phyloP scores from a whole-genome alignment of 2,113 vertebrate genomes.

The Hucho hucho region DNA sequence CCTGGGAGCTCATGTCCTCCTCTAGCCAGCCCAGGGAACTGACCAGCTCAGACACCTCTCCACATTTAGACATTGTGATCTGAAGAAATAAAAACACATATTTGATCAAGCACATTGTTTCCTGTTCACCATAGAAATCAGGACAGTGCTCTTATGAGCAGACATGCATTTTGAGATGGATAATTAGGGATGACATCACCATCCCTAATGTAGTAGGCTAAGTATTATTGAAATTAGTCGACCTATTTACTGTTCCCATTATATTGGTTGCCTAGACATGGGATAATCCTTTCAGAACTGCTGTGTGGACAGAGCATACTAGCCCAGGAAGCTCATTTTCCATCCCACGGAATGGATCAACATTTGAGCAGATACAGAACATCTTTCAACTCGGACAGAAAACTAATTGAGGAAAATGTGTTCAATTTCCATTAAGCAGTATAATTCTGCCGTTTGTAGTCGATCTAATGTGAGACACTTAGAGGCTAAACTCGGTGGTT shows the following conservation, averaged over 20 bases:
- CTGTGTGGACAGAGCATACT: slow-evolving; percentile 49
- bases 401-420: not conserved
- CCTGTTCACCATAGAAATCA: too few species aligned
- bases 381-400: not conserved
- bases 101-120: slow-evolving; percentile 8
- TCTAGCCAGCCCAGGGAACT: slow-evolving; percentile 83
- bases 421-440: not conserved
- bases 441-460: not conserved
- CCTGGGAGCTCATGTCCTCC: slow-evolving; percentile 75
- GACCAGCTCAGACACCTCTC: slow-evolving; percentile 81
- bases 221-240: too few species aligned
- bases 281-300: slow-evolving; percentile 46
- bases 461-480: slow-evolving; percentile 11
- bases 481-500: slow-evolving; percentile 22
- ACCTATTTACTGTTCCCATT: not conserved
- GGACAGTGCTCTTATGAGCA: too few species aligned
- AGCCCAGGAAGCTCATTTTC: not conserved
- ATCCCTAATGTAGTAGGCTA: too few species aligned
- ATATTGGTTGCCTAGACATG: too few species aligned
- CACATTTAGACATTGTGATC: slow-evolving; percentile 80
- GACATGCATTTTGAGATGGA: too few species aligned
- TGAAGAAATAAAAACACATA: slow-evolving; percentile 47
- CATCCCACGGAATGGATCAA: not conserved
- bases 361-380: not conserved
- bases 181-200: too few species aligned